Conservation (phyloP, 2,888 invertebrate genomes). For the Ormyrus labotus region DNA sequence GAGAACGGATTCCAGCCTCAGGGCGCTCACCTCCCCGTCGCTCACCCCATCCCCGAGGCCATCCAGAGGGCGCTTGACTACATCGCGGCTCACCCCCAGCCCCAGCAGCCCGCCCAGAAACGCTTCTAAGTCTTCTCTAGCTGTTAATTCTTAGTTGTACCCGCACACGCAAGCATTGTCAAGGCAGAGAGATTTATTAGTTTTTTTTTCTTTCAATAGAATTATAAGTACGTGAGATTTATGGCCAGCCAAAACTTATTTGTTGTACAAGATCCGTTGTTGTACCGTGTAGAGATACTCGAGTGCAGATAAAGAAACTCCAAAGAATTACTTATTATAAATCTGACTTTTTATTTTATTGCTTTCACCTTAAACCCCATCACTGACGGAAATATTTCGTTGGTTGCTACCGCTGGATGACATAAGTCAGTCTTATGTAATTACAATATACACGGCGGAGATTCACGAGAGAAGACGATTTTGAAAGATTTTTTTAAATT, state of each 20-base stretch:
- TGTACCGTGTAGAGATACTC: constrained; percentile 9
- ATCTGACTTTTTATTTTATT: background rate
- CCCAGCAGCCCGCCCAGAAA: constrained; percentile 42
- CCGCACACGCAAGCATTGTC: background rate
- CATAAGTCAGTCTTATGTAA: too few relatives aligned
- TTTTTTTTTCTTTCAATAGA: background rate
- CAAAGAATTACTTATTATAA: constrained; percentile 43
- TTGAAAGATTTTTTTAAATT: too few relatives aligned
- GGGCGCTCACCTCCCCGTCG: constrained; percentile 71
- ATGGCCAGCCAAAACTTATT: too few relatives aligned
- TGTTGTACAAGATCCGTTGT: constrained; percentile 16
- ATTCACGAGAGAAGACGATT: too few relatives aligned
- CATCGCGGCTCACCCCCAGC: constrained; percentile 64
- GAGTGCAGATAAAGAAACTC: constrained; percentile 29
- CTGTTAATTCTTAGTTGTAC: background rate
- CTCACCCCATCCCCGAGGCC: constrained; percentile 67
- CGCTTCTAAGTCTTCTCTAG: background rate
- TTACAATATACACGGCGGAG: too few relatives aligned
- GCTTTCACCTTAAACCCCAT: too few relatives aligned
- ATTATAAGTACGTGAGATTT: too few relatives aligned
- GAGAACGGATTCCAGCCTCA: constrained; percentile 74
- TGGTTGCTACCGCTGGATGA: too few relatives aligned
- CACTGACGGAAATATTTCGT: too few relatives aligned
- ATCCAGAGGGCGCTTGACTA: constrained; percentile 69
- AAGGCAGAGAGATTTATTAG: background rate